Evolutionary conservation across 2,888 invertebrate species (phyloP).

Genomic region (Aporophyla nigra): DNA sequence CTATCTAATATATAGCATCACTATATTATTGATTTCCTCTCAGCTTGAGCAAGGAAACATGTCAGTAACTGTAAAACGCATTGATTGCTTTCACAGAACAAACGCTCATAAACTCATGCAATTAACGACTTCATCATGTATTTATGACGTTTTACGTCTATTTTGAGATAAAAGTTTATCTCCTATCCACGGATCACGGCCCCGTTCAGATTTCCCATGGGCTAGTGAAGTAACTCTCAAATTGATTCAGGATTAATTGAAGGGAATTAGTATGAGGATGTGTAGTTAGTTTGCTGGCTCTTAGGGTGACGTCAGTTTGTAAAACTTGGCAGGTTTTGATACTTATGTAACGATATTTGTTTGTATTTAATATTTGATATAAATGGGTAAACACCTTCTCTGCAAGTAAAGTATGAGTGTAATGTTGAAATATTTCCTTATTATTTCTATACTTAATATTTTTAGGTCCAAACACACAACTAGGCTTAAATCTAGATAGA

Average conservation of each 20-base stretch:
- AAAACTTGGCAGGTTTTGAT: not conserved
- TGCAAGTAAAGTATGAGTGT: no score
- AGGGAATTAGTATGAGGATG: slow-evolving; percentile 14
- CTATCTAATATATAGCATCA: slow-evolving; percentile 4
- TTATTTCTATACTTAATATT: not conserved
- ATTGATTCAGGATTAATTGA: slow-evolving; percentile 50
- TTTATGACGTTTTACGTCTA: slow-evolving; percentile 45
- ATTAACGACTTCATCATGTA: slow-evolving; percentile 44
- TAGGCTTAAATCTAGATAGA: not conserved
- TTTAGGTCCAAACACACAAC: not conserved
- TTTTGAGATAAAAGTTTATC: slow-evolving; percentile 55
- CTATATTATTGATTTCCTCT: slow-evolving; percentile 30
- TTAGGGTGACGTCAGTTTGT: not conserved
- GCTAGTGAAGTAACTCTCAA: slow-evolving; percentile 25
- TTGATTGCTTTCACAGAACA: slow-evolving; percentile 42
- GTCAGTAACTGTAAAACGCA: slow-evolving; percentile 12
- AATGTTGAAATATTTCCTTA: not conserved
- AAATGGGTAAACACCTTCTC: not conserved
- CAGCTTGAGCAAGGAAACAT: slow-evolving; percentile 3
- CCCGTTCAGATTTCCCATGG: slow-evolving; percentile 38
- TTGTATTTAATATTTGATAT: not conserved
- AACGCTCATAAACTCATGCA: slow-evolving; percentile 42
- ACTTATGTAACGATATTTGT: not conserved
- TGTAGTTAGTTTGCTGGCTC: slow-evolving; percentile 1
- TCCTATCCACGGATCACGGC: slow-evolving; percentile 21